Base-by-base conservation (phyloP, 2,888 invertebrate species). In the Drosophila paranaensis region DNA sequence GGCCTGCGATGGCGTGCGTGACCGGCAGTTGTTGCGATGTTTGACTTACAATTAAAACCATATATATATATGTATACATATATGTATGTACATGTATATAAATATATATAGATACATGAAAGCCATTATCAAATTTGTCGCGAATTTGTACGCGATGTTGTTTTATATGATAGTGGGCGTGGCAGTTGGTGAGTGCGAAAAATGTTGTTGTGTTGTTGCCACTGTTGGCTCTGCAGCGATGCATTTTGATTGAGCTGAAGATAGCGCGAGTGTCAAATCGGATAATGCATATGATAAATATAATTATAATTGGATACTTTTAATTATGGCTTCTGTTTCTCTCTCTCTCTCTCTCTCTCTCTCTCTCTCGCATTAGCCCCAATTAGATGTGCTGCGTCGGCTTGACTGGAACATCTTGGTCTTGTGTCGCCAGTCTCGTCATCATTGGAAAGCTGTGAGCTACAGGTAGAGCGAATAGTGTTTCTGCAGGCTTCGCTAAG, bases 21-120 rank as follows among this genome's bases (percentile, higher is more conserved):
- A 88, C 89, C 89, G 84, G 81, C 72, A 81, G 75, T 88, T 79
- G 87, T 75, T 77, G 80, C 83, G 81, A 75, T 84, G 89, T 87
- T 88, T 89, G 89, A 87, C 89, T 88, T 82, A 87, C 87, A 87
- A 87, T 88, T 87, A 84, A 88, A 75, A 76, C 58, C 81, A 11
- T 6, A 14, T 13, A 55, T 30, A 45, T 48, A 58, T 25, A 53
- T 0, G 27, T 8, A 11, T 6, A 14, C 13, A 55, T 30, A 45
- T 48, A 58, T 25, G 50, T 0, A 58, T 25, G 50, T 0, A 11
- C 16, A 30, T 48, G 53, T 39, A 43, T 3, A n/a, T n/a, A 16
- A 1, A 33, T 6, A 16, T 3, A 50, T 11, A 33, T 43, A 25
- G 14, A 43, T 46, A 60, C 66, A 56, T 43, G 67, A 82, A 73